Base-by-base conservation (phyloP, 1,140 invertebrate genomes). In the Schlechtendalia chinensis region DNA sequence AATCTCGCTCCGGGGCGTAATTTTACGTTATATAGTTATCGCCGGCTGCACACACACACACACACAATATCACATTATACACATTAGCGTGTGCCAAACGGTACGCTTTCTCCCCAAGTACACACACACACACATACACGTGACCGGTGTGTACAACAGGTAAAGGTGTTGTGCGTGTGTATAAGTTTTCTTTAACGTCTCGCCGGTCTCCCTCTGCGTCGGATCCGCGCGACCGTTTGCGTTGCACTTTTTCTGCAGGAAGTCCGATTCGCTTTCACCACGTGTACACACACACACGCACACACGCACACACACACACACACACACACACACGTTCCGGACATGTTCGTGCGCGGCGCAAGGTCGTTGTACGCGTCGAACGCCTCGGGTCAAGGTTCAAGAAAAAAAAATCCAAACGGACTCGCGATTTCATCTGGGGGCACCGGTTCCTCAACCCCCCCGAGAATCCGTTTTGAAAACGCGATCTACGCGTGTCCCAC, bases 301-400 rank as follows among this genome's bases (percentile, higher is more conserved):
- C n/a, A n/a, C n/a, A n/a, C n/a, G n/a, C n/a, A n/a, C n/a, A n/a
- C n/a, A n/a, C n/a, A n/a, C n/a, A n/a, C n/a, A n/a, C n/a, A n/a
- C n/a, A n/a, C n/a, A n/a, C 32, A 3, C 32, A 39, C 8, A 39
- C 32, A 8, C 4, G 27, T 77, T 59, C 74, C 53, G 54, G 74
- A 61, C 54, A 39, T 4, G 8, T 8, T 39, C 8, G 32, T 8
- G 8, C 12, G 56, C n/a, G 53, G 6, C 45, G 29, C 74, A 77
- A 77, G 74, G 74, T 77, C 74, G n/a, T 56, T 32, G 47, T 74
- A 39, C 74, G 27, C 32, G 54, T 77, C 74, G 59, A 77, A 39
- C 32, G 32, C 8, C 32, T 3, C 8, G 32, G 32, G 32, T 39
- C 32, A 39, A 39, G 74, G 74, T 58, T 77, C 74, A 58, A 77